Conservation (phyloP, 2,888 invertebrate genomes). For the Erannis defoliaria region DNA sequence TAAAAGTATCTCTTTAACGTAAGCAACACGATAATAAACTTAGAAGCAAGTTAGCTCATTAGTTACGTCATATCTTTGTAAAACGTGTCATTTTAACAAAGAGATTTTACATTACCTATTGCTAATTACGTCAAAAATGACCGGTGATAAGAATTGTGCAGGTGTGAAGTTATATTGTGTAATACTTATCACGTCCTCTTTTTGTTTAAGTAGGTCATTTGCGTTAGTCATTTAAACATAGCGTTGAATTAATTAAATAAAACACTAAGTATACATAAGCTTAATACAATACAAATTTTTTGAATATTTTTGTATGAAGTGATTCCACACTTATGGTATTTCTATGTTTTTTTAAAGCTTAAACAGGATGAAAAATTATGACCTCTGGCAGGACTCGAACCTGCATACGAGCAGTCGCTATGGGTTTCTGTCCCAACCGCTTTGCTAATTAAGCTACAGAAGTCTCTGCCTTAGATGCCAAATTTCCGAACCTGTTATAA, state of each 20-base stretch:
- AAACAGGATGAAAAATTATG: no score
- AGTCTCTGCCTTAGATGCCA: no score
- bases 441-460: no score
- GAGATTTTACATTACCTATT: neutral
- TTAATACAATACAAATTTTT: no score
- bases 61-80: no score
- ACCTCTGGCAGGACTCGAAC: no score
- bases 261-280: neutral
- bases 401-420: no score
- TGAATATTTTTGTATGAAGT: no score
- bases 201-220: neutral
- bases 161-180: constrained; percentile 10
- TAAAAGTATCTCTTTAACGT: neutral
- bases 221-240: neutral
- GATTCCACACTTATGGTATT: no score
- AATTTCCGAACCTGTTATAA: no score
- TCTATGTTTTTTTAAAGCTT: no score
- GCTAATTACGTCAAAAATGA: constrained; percentile 27
- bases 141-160: constrained; percentile 18
- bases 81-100: constrained; percentile 20
- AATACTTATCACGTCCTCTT: constrained; percentile 32
- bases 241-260: neutral
- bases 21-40: neutral
- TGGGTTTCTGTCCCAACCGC: no score
- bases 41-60: constrained; percentile 1